A percentile compares a stretch with the other conserved stretches of the same genome.
These are phyloP conservation scores for Hydriomena furcata DNA, from an alignment of 2,888 invertebrate species.

Conservation along the genomic window DNA sequence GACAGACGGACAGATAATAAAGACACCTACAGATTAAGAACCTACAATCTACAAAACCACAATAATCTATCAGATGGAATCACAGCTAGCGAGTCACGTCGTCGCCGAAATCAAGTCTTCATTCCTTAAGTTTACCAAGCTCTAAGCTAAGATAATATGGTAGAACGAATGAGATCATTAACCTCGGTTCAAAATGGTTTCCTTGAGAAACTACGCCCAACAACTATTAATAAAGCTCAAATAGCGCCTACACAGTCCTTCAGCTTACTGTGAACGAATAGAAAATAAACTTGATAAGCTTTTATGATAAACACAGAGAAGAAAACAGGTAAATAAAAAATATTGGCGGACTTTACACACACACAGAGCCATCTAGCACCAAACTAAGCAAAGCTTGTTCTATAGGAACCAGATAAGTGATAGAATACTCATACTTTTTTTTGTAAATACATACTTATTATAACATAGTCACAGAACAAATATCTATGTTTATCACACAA, in stretches of 20 bases:
- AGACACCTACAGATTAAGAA: no score
- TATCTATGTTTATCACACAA: no score
- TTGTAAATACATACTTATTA: no score
- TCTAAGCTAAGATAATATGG: slow-evolving; percentile 9
- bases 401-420: no score
- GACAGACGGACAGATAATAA: no score
- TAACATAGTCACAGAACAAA: no score
- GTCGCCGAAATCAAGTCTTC: slow-evolving; percentile 6
- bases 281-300: slow-evolving; percentile 21
- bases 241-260: slow-evolving; percentile 27
- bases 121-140: neutral
- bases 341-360: no score
- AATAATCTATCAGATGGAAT: neutral
- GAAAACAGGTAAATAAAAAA: neutral
- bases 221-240: slow-evolving; percentile 31
- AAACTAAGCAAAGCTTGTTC: no score
- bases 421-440: no score
- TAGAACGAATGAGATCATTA: slow-evolving; percentile 26
- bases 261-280: slow-evolving; percentile 24
- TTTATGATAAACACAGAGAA: neutral
- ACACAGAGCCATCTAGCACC: no score
- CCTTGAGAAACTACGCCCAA: slow-evolving; percentile 27
- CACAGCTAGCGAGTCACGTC: neutral
- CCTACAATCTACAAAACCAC: no score
- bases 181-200: slow-evolving; percentile 21